Conservation (phyloP, 1,140 invertebrate species). For the Globodera rostochiensis region DNA sequence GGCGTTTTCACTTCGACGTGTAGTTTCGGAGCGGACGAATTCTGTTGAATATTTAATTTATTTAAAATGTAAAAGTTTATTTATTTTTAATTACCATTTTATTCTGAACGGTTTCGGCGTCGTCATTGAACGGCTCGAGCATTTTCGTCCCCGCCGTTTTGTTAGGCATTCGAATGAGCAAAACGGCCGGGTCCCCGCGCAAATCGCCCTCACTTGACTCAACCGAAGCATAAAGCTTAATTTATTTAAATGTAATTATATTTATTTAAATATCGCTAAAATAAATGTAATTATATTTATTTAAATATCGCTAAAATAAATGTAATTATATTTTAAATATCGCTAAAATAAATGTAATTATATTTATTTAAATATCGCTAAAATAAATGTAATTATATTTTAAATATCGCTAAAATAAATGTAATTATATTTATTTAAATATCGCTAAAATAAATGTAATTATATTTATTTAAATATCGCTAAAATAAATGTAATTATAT, state of each 20-base stretch:
- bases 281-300: not conserved
- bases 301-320: too few relatives aligned
- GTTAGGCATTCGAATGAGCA: slow-evolving; percentile 28
- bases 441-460: too few relatives aligned
- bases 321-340: too few relatives aligned
- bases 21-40: not conserved
- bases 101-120: not conserved
- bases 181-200: slow-evolving; percentile 52
- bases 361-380: too few relatives aligned
- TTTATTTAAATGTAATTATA: slow-evolving; percentile 9
- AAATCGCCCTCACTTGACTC: slow-evolving; percentile 59
- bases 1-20: slow-evolving; percentile 45
- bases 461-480: too few relatives aligned
- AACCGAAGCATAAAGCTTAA: slow-evolving; percentile 53
- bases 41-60: not conserved
- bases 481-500: too few relatives aligned
- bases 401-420: too few relatives aligned
- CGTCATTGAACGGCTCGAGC: not conserved
- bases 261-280: not conserved
- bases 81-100: slow-evolving; percentile 1
- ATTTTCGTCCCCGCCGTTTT: not conserved
- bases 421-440: too few relatives aligned
- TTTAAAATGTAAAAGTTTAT: not conserved
- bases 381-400: too few relatives aligned
- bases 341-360: too few relatives aligned